Evolutionary conservation across 2,888 invertebrate species (phyloP), one percentile per base, ranked within the genome.

Genomic region (Hecatera dysodea): DNA sequence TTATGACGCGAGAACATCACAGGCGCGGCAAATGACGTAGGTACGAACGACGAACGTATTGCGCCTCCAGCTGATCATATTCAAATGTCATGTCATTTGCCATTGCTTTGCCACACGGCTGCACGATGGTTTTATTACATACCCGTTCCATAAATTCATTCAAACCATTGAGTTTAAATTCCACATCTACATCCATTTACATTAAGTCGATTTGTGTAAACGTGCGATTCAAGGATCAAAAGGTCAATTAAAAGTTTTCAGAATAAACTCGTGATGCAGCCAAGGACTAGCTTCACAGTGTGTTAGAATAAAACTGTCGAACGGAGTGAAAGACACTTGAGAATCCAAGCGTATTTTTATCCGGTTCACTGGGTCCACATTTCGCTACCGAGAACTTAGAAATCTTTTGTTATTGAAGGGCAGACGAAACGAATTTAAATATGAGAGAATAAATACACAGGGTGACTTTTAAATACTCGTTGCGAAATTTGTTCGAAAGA

Each of bases 1-100:
- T 19, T 29, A 60, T 74, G 36, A 50, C 63, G 56, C 63, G 50
- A 33, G 46, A 65, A 53, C 48, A 22, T 29, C 42, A 57, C 29
- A 29, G 60, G 53, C 42, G 63, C 48, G 74, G 63, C 59, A 74
- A 74, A 79, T 39, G 68, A 63, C 36, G 36, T 77, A 64, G 56
- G 19, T 77, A 64, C 60, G 19, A 62, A 66, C 39, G 53, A 68
- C 29, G 27, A 53, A 24, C 22, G 15, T 62, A 67, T 55, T 24
- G 17, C 53, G 50, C 64, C 66, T 70, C 44, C 60, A 65, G 44
- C 56, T 67, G 68, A 67, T 74, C 66, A 71, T 71, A 78, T 83
- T 81, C 74, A 83, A 83, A 83, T 80, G 67, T 62, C 72, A 50
- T 29, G 70, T 69, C 67, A 72, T 72, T 83, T 76, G 24, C 68